These are phyloP conservation scores for Lysandra coridon DNA, from an alignment of 2,888 invertebrate genomes.

Conservation along the genomic window DNA sequence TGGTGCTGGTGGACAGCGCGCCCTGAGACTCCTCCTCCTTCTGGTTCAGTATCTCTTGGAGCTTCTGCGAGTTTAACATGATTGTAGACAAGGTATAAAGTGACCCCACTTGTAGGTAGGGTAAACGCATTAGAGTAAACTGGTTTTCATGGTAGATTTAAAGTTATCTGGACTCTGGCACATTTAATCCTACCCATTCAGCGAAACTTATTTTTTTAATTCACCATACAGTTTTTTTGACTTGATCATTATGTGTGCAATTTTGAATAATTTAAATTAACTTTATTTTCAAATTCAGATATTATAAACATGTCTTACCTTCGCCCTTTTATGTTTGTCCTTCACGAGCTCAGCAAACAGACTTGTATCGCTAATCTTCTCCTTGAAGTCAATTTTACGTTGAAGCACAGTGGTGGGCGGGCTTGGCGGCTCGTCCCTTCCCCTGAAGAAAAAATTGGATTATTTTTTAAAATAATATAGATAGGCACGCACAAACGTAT, in stretches of 20 bases:
- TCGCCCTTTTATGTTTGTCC: slow-evolving; percentile 89
- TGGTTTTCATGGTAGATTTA: too few relatives aligned
- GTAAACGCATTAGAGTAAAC: too few relatives aligned
- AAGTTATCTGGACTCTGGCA: too few relatives aligned
- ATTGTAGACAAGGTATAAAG: neutral
- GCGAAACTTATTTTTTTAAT: too few relatives aligned
- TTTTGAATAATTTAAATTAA: too few relatives aligned
- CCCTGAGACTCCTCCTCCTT: slow-evolving; percentile 80
- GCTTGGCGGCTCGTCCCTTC: slow-evolving; percentile 65
- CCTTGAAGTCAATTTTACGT: slow-evolving; percentile 83
- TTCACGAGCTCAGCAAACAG: slow-evolving; percentile 94
- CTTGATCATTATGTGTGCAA: too few relatives aligned
- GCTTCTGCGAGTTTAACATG: slow-evolving; percentile 64
- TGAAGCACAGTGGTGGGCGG: slow-evolving; percentile 63
- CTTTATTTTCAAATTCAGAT: too few relatives aligned
- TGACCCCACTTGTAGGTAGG: too few relatives aligned
- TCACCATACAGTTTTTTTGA: too few relatives aligned
- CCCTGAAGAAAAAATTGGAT: slow-evolving; percentile 43
- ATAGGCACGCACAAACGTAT: neutral
- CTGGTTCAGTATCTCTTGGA: slow-evolving; percentile 85
- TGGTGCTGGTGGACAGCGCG: slow-evolving; percentile 56
- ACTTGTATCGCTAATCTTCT: slow-evolving; percentile 93
- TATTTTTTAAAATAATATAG: neutral
- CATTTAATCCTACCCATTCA: too few relatives aligned
- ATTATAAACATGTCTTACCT: slow-evolving; percentile 67